Conservation (phyloP, 2,888 invertebrate genomes). For the Eumacrocentrus americanus region DNA sequence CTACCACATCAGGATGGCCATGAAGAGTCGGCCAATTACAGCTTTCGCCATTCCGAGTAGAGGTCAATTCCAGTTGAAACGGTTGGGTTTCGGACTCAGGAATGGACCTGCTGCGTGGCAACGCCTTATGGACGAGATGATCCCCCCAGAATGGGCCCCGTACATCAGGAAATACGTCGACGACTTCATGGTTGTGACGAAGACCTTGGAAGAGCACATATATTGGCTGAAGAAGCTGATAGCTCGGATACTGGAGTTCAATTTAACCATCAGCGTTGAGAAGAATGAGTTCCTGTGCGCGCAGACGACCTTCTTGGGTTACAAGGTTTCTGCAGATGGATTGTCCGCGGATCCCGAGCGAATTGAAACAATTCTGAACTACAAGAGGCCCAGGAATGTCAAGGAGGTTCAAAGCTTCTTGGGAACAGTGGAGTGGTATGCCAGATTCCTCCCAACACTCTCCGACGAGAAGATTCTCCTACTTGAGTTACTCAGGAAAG, state of each 20-base stretch:
- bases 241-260: not conserved
- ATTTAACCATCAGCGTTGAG: conserved; percentile 15
- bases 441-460: no score
- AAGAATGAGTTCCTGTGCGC: conserved; percentile 22
- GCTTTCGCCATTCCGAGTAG: conserved; percentile 42
- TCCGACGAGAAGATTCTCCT: no score
- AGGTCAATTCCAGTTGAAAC: conserved; percentile 44
- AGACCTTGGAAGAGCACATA: conserved; percentile 17
- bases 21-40: not conserved
- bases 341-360: no score
- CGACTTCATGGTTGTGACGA: no score
- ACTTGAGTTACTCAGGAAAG: no score
- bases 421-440: no score
- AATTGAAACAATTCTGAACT: no score
- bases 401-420: no score
- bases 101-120: conserved; percentile 14
- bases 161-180: not conserved
- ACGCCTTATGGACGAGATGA: conserved; percentile 4
- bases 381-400: no score
- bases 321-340: no score
- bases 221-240: not conserved
- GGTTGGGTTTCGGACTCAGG: conserved; percentile 28
- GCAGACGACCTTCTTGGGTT: no score
- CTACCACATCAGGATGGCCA: not conserved
- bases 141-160: not conserved